Base-by-base conservation (phyloP, 2,888 invertebrate species). In the Eilema depressum region DNA sequence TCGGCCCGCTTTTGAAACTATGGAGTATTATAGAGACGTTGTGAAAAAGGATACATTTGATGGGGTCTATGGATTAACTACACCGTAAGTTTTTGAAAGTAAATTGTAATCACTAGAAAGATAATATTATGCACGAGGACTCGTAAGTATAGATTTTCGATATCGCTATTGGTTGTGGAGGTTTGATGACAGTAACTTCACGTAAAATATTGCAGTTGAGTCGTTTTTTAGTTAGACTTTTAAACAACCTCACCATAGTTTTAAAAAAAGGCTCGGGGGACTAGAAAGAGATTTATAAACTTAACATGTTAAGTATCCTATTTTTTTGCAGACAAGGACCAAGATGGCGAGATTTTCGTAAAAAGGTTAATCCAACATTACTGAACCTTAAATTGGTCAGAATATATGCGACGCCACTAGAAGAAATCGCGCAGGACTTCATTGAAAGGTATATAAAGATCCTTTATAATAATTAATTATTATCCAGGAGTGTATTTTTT, bases 281-380 rank as follows among this genome's bases (percentile, higher is more conserved):
- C 11, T 37, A 14, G 1, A n/a, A n/a, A n/a, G n/a, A n/a, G n/a
- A 14, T 12, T 1, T 14, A 41, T 41, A 41, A 14, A 41, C 3
- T 0, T 17, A 41, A 17, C 14, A 17, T 17, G 41, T 17, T 41
- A 20, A 33, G n/a, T n/a, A 2, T 23, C 1, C 0, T 0, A 33
- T 59, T 14, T 53, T 53, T 23, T 66, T 66, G 26, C 79, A 96
- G 96, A 5, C 96, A 97, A 88, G 97, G 97, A 0, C 94, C 96
- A n/a, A 93, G 96, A 77, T 97, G 97, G 97, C 95, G 96, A 59
- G 93, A 96, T 67, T 95, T 97, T 76, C 94, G 97, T 26, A 96
- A 96, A 0, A 96, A 96, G 72, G 96, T 97, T 0, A 97, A 97
- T 87, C 96, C 96, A 64, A 95, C 96, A 53, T 91, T 97, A 87